Conservation (phyloP, 2,113 vertebrate genomes). For the human (Homo sapiens) region GRCh38 chr20:11164001-11164500, state of each 20-base stretch:
- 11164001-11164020: too few species aligned
- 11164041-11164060: background rate
- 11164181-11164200: background rate
- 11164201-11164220: background rate
- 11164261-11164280: background rate
- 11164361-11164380: background rate
- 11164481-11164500: too few species aligned
- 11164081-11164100: background rate
- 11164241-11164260: background rate
- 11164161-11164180: background rate
- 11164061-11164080: background rate
- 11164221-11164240: background rate
- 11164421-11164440: background rate
- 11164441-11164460: too few species aligned
- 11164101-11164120: background rate
- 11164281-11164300: background rate
- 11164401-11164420: background rate
- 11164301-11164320: background rate
- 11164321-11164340: background rate
- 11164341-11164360: background rate
- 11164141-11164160: background rate
- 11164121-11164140: background rate
- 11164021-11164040: too few species aligned
- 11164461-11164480: too few species aligned
- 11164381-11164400: slow-evolving; percentile 5